Evolutionary conservation across 2,797 vertebrate genomes (phyloP), one percentile per base, ranked within the genome.

Genomic region (Taeniopygia guttata): DNA sequence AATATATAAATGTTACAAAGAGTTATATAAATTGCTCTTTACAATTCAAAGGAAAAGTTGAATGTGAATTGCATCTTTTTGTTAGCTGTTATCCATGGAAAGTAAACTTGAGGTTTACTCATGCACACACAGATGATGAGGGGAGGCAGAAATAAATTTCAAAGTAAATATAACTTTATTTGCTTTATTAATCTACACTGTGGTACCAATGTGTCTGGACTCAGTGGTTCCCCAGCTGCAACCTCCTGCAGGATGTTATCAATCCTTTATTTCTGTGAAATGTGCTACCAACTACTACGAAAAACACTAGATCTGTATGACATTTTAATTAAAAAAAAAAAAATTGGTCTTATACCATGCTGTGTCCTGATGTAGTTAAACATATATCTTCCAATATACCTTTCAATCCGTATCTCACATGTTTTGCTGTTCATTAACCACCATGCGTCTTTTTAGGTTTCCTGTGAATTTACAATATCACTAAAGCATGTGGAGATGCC

Each of bases 151-250:
- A 93, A 88, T 87, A 93, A 96, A 95, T 84, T 92, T 80, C 56
- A 73, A 89, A 81, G 86, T 42, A 90, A 95, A 70, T 94, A 90
- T 68, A 70, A 86, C 92, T 93, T 96, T 93, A 92, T 96, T 96
- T 92, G 84, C 81, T 95, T 94, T 97, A 94, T 95, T 96, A 94
- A 94, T 97, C 84, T 91, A 69, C 83, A 89, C 64, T 40, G 63
- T 67, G 55, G 56, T 93, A 92, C 90, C 74, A 51, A n/a, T 34
- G 59, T 93, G 79, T 66, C 92, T 95, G 94, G 95, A 88, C 69
- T 79, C 77, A 91, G 86, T 51, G 87, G 77, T 87, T 95, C 75
- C 83, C 84, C 59, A 67, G 86, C 54, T 94, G 84, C 58, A 93
- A 59, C 14, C 13, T 89, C 85, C 68, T 48, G 54, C 87, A 94